Conservation (phyloP, 2,888 invertebrate genomes). For the Zeuzera pyrina region DNA sequence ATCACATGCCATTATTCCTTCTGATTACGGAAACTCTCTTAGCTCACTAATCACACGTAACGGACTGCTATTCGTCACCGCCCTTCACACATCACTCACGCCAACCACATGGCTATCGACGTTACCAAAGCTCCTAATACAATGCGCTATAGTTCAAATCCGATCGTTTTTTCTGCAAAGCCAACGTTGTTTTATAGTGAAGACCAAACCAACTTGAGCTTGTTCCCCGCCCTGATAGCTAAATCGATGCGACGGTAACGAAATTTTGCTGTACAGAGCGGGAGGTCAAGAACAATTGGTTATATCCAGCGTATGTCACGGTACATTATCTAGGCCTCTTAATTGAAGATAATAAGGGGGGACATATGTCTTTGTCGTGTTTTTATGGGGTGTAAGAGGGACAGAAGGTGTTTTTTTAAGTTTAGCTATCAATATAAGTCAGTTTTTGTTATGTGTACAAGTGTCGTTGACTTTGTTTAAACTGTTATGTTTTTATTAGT, state of each 20-base stretch:
- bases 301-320: constrained; percentile 55
- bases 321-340: constrained; percentile 66
- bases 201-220: constrained; percentile 33
- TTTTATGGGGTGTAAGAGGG: constrained; percentile 63
- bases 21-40: constrained; percentile 48
- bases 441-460: constrained; percentile 31
- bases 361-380: constrained; percentile 70
- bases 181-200: constrained; percentile 28
- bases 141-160: constrained; percentile 25
- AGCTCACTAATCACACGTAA: constrained; percentile 60
- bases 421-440: constrained; percentile 50
- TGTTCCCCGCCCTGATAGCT: constrained; percentile 5
- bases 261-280: constrained; percentile 3
- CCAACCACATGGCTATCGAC: constrained; percentile 25
- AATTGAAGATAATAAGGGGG: constrained; percentile 71
- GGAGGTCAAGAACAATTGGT: constrained; percentile 27
- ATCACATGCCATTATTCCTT: constrained; percentile 50
- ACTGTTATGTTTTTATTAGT: too few species aligned
- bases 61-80: constrained; percentile 49
- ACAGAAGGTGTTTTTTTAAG: constrained; percentile 43
- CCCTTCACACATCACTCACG: constrained; percentile 53
- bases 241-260: constrained; percentile 3
- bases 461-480: too few species aligned
- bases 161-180: constrained; percentile 11
- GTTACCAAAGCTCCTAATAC: constrained; percentile 18